Percentiles rank a stretch among this genome's conserved stretches.
These are phyloP conservation scores for Pangasius mekongensis DNA, from an alignment of 2,797 vertebrate species.

Conservation along the genomic window DNA sequence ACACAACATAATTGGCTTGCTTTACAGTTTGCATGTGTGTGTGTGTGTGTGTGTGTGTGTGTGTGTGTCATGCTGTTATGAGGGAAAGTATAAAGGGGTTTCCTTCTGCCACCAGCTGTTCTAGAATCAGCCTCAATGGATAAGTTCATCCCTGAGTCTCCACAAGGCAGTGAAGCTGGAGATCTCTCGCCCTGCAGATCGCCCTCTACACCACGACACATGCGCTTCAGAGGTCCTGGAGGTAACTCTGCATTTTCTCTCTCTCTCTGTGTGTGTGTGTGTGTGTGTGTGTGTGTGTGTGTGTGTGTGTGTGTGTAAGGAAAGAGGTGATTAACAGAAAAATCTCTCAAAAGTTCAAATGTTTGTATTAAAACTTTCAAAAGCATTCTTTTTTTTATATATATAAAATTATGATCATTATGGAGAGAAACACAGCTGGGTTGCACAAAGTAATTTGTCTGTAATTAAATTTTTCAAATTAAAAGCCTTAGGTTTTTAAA, in stretches of 20 bases:
- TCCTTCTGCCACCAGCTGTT: conserved; percentile 75
- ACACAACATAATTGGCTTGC: not conserved
- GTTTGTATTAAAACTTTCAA: not conserved
- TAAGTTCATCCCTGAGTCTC: conserved; percentile 84
- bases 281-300: not conserved
- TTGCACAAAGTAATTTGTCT: not conserved
- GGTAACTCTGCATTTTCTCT: conserved; percentile 70
- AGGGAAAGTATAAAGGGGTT: conserved; percentile 34
- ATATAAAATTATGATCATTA: not conserved
- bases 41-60: not conserved
- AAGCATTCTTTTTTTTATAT: not conserved
- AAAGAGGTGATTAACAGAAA: not conserved
- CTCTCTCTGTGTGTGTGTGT: not conserved
- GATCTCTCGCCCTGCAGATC: conserved; percentile 91
- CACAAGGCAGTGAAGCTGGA: conserved; percentile 78
- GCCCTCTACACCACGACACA: conserved; percentile 91
- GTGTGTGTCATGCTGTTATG: conserved; percentile 7
- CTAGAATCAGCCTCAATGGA: conserved; percentile 87
- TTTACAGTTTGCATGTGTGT: not conserved
- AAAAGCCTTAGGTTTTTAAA: not conserved
- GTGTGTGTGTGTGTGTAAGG: not conserved
- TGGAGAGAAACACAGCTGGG: not conserved
- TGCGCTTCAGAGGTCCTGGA: conserved; percentile 90
- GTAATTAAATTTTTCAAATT: not conserved
- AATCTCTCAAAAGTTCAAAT: not conserved